phyloP scores from a whole-genome alignment of 1,140 invertebrate species.

The Drosophila suzukii region DNA sequence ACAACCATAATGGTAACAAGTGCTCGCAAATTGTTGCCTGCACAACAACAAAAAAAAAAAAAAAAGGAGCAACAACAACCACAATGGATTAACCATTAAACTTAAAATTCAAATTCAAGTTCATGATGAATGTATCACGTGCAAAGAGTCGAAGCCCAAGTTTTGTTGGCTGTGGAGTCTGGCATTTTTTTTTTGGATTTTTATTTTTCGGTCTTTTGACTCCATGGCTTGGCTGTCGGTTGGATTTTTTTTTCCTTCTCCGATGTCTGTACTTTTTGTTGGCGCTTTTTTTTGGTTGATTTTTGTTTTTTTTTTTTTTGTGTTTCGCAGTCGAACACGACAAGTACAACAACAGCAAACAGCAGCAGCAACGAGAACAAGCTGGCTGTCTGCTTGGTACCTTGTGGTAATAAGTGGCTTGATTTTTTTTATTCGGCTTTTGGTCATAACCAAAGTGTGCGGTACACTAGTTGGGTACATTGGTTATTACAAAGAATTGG shows the following conservation, averaged over 20 bases:
- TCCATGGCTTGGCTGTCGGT: conserved; percentile 57
- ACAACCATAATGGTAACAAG: conserved; percentile 58
- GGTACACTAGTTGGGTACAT: conserved; percentile 23
- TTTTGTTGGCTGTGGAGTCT: conserved; percentile 45
- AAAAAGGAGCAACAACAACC: conserved; percentile 20
- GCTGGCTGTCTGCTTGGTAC: conserved; percentile 42
- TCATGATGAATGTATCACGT: conserved; percentile 84
- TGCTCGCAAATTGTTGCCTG: conserved; percentile 70
- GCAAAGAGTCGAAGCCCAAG: conserved; percentile 56
- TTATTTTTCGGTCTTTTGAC: conserved; percentile 25
- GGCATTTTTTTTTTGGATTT: conserved; percentile 20
- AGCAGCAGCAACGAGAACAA: conserved; percentile 29
- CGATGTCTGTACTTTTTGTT: conserved; percentile 54
- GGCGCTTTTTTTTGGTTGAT: conserved; percentile 12
- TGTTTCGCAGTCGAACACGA: conserved; percentile 40
- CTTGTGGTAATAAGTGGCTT: conserved; percentile 57
- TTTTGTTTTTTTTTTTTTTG: conserved; percentile 12
- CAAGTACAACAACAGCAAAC: conserved; percentile 34
- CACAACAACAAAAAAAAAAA: conserved; percentile 8
- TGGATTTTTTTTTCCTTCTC: conserved; percentile 25
- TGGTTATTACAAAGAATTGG: background rate
- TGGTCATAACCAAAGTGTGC: conserved; percentile 37
- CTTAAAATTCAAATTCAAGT: conserved; percentile 84
- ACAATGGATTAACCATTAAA: conserved; percentile 80
- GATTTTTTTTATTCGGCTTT: conserved; percentile 31